These are phyloP conservation scores for Rhizomys pruinosus DNA, from an alignment of 2,113 vertebrate species.

Conservation along the genomic window DNA sequence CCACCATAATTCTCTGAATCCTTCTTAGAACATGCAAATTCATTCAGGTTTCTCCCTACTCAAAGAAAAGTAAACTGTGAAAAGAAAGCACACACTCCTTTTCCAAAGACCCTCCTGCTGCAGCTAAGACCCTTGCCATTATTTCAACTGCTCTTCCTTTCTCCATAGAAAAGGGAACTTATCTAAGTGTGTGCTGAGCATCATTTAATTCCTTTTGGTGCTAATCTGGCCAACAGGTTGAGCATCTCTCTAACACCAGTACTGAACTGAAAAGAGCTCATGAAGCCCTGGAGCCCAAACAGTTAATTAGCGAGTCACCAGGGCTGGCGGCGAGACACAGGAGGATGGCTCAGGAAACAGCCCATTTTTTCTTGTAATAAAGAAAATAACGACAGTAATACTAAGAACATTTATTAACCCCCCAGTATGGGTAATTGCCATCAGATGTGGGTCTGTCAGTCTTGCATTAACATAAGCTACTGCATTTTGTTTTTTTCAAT, in stretches of 20 bases:
- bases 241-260: slow-evolving; percentile 44
- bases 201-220: slow-evolving; percentile 1
- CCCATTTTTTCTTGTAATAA: slow-evolving; percentile 79
- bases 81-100: neutral
- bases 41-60: neutral
- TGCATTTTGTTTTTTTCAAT: slow-evolving; percentile 76
- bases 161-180: neutral
- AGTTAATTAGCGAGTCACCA: slow-evolving; percentile 79
- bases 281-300: slow-evolving; percentile 59
- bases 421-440: slow-evolving; percentile 81
- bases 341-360: slow-evolving; percentile 69
- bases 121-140: neutral
- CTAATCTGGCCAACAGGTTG: neutral
- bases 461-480: slow-evolving; percentile 84
- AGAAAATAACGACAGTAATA: slow-evolving; percentile 82
- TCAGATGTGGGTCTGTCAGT: slow-evolving; percentile 82
- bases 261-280: slow-evolving; percentile 50
- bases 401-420: slow-evolving; percentile 84
- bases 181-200: slow-evolving; percentile 40
- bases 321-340: slow-evolving; percentile 67
- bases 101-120: neutral
- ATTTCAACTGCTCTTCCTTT: neutral
- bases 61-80: neutral
- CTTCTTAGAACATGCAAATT: neutral
- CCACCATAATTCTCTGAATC: neutral